Conservation (phyloP, 2,888 invertebrate genomes). For the Sesamia inferens region DNA sequence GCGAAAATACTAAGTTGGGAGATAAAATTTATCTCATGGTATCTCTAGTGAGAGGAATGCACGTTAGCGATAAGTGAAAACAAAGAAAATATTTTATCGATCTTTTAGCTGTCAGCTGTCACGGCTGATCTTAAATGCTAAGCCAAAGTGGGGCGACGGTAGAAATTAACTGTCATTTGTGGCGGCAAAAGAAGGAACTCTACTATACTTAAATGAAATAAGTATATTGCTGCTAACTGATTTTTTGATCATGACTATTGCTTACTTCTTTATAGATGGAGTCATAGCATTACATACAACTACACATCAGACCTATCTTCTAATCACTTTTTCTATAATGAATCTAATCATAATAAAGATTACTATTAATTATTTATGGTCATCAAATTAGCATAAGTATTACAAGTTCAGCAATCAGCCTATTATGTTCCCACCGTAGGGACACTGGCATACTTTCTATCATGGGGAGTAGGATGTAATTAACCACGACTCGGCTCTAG, state of each 20-base stretch:
- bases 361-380: background rate
- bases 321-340: slow-evolving; percentile 7
- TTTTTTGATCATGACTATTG: slow-evolving; percentile 5
- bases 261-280: slow-evolving; percentile 16
- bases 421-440: background rate
- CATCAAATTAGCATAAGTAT: background rate
- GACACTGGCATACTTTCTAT: background rate
- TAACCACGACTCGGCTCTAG: background rate
- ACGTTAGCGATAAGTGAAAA: slow-evolving; percentile 57
- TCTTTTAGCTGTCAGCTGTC: slow-evolving; percentile 56
- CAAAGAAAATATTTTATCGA: slow-evolving; percentile 32
- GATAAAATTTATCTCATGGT: background rate
- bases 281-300: slow-evolving; percentile 7
- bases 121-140: slow-evolving; percentile 52
- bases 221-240: slow-evolving; percentile 15
- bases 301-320: background rate
- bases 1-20: no score
- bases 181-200: slow-evolving; percentile 39
- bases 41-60: slow-evolving; percentile 34
- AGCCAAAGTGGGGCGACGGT: slow-evolving; percentile 15
- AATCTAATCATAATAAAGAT: background rate
- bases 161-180: slow-evolving; percentile 28
- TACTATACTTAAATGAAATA: slow-evolving; percentile 28
- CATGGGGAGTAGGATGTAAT: background rate
- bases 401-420: background rate